Conservation (phyloP, 2,113 vertebrate species). For the Amia ocellicauda region DNA sequence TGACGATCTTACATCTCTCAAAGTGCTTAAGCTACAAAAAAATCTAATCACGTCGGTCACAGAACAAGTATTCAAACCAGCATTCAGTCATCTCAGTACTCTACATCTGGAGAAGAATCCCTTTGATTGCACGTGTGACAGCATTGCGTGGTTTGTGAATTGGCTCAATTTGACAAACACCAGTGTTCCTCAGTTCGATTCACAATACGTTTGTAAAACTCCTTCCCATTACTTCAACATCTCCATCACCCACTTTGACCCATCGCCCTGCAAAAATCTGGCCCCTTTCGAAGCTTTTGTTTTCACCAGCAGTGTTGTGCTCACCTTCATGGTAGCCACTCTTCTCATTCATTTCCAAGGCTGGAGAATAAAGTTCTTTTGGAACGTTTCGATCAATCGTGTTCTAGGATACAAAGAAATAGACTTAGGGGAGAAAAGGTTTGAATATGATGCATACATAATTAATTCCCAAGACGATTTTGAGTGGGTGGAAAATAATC, state of each 20-base stretch:
- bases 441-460: constrained; percentile 79
- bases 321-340: constrained; percentile 52
- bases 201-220: constrained; percentile 84
- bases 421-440: constrained; percentile 56
- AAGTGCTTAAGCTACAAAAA: constrained; percentile 74
- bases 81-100: constrained; percentile 64
- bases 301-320: constrained; percentile 56
- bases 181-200: constrained; percentile 54
- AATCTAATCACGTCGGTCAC: constrained; percentile 85
- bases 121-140: constrained; percentile 95
- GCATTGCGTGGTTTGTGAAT: constrained; percentile 84
- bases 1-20: constrained; percentile 68
- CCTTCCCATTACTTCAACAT: constrained; percentile 77
- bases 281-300: constrained; percentile 79
- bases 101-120: constrained; percentile 84
- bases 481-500: constrained; percentile 76
- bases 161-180: constrained; percentile 80
- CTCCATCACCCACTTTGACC: constrained; percentile 72
- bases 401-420: constrained; percentile 79
- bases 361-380: constrained; percentile 89
- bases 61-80: constrained; percentile 69
- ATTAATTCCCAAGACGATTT: constrained; percentile 73
- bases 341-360: constrained; percentile 79
- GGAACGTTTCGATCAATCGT: constrained; percentile 78
- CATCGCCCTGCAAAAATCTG: constrained; percentile 81